Evolutionary conservation across 1,140 invertebrate species (phyloP).

Genomic region (Ostrea denselamellosa): DNA sequence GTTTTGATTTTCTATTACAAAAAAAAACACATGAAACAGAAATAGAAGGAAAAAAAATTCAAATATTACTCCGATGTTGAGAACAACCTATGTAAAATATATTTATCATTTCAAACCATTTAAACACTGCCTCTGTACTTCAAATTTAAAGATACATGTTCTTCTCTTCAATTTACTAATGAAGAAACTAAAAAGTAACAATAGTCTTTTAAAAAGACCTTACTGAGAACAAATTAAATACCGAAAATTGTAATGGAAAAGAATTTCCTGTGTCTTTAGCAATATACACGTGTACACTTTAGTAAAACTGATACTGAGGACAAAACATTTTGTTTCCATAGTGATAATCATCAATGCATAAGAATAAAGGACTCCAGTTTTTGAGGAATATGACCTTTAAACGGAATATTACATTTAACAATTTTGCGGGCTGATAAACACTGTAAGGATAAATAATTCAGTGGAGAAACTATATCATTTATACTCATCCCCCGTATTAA

Average conservation of each 20-base stretch:
- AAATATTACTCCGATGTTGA: neutral
- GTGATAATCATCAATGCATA: constrained; percentile 81
- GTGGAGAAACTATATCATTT: constrained; percentile 85
- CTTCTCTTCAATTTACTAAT: too few relatives aligned
- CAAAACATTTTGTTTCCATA: neutral
- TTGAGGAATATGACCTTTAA: constrained; percentile 85
- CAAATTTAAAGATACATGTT: too few relatives aligned
- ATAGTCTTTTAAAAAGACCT: too few relatives aligned
- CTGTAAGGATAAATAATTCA: constrained; percentile 86
- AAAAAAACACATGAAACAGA: neutral
- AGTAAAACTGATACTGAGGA: too few relatives aligned
- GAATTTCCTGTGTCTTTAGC: too few relatives aligned
- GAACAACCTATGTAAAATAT: too few relatives aligned
- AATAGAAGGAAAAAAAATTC: neutral
- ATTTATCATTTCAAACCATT: too few relatives aligned
- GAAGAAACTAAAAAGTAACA: too few relatives aligned
- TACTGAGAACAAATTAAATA: too few relatives aligned
- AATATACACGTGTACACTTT: too few relatives aligned
- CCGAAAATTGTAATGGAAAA: too few relatives aligned
- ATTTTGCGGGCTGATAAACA: constrained; percentile 90
- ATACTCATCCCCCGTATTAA: constrained; percentile 84
- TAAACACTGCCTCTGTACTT: too few relatives aligned
- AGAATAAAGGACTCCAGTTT: constrained; percentile 89
- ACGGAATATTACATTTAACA: constrained; percentile 85
- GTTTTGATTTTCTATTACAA: constrained; percentile 9